Evolutionary conservation across 1,140 invertebrate species (phyloP).

Genomic region (Watersipora subatra): DNA sequence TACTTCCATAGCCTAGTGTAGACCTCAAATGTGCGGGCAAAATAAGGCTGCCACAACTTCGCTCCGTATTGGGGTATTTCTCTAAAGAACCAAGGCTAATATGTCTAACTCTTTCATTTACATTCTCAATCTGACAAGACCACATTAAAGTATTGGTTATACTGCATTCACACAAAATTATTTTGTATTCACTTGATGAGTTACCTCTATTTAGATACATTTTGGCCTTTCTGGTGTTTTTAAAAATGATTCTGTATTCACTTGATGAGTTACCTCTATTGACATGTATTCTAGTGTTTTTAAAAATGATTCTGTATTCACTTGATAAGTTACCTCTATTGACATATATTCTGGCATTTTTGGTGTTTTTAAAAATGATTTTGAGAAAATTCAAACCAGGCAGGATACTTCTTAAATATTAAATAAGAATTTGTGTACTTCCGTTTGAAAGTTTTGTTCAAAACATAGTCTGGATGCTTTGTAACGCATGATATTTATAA

Average conservation of each 20-base stretch:
- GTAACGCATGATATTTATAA: too few relatives aligned
- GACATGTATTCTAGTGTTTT: conserved; percentile 6
- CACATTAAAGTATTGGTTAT: conserved; percentile 3
- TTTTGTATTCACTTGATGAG: neutral
- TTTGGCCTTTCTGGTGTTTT: conserved; percentile 1
- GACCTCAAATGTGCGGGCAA: conserved; percentile 90
- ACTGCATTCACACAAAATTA: neutral
- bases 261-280: neutral
- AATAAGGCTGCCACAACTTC: conserved; percentile 95
- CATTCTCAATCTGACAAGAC: too few relatives aligned
- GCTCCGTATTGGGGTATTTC: conserved; percentile 92
- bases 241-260: conserved; percentile 1
- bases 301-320: conserved; percentile 1
- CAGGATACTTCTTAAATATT: too few relatives aligned
- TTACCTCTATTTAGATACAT: conserved; percentile 4
- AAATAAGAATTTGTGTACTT: too few relatives aligned
- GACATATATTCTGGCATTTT: conserved; percentile 6
- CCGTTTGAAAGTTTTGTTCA: too few relatives aligned
- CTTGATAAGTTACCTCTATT: neutral
- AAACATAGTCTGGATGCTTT: too few relatives aligned
- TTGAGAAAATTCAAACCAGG: too few relatives aligned
- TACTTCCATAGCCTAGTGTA: conserved; percentile 98
- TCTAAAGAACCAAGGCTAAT: conserved; percentile 49
- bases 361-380: too few relatives aligned
- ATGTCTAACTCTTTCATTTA: too few relatives aligned